These are phyloP conservation scores for Nycticebus coucang DNA, from an alignment of 2,113 vertebrate species.

Conservation along the genomic window DNA sequence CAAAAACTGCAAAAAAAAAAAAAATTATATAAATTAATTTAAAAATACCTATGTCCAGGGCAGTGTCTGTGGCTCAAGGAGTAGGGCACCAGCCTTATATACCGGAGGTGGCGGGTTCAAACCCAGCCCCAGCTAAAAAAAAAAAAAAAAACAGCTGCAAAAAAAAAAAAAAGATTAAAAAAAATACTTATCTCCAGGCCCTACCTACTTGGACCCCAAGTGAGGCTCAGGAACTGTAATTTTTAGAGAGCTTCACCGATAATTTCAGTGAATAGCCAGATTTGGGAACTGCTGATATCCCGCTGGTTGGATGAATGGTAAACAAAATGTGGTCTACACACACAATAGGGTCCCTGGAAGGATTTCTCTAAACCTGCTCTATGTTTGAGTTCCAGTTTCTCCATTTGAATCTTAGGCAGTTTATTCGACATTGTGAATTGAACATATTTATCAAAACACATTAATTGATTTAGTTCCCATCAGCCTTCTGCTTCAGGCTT, in stretches of 20 bases:
- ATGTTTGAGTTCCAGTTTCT: background rate
- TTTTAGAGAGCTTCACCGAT: background rate
- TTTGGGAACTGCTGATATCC: background rate
- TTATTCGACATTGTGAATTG: background rate
- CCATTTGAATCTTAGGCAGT: background rate
- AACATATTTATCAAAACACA: background rate
- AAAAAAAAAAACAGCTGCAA: no score
- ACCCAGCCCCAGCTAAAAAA: no score
- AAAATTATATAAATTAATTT: constrained; percentile 15
- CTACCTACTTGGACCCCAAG: background rate
- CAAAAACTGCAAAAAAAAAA: background rate
- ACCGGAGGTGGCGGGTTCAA: no score
- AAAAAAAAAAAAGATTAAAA: background rate
- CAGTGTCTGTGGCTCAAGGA: no score
- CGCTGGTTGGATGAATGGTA: no score
- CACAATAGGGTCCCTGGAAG: background rate
- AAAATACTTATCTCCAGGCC: background rate
- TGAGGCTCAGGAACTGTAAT: background rate
- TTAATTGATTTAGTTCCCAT: background rate
- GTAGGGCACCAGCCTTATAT: no score
- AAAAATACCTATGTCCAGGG: background rate
- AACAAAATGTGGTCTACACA: no score
- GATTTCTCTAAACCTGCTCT: background rate
- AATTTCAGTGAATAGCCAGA: background rate
- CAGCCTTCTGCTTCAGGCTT: background rate